These are phyloP conservation scores for Aurelia sp. DNA, from an alignment of 30 jellyfish, hydroid and myxozoan species.

Conservation along the genomic window DNA sequence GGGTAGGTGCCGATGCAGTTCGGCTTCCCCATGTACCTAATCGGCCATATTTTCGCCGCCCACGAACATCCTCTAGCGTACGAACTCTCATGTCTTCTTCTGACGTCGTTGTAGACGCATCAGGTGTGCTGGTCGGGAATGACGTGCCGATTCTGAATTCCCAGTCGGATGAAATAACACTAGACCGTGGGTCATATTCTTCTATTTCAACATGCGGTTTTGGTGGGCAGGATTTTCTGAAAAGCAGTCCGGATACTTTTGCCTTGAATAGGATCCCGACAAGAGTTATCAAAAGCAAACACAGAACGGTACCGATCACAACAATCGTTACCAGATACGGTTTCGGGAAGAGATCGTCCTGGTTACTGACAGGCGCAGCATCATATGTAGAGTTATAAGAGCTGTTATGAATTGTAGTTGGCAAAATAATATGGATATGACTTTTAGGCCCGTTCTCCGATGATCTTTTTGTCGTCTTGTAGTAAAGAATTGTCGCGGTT, in stretches of 20 bases:
- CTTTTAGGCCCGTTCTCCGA: background rate
- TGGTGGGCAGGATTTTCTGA: slow-evolving; percentile 86
- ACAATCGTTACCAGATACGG: slow-evolving; percentile 95
- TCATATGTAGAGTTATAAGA: slow-evolving; percentile 35
- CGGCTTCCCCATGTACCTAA: slow-evolving; percentile 98
- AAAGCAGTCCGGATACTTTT: slow-evolving; percentile 70
- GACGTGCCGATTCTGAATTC: slow-evolving; percentile 90
- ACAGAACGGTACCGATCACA: slow-evolving; percentile 87
- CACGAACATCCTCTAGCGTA: slow-evolving; percentile 88
- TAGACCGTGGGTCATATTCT: slow-evolving; percentile 95
- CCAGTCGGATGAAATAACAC: slow-evolving; percentile 99
- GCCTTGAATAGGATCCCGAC: slow-evolving; percentile 85
- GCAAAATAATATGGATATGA: background rate
- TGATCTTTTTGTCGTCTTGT: background rate
- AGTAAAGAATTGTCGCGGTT: background rate
- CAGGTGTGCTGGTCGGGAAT: slow-evolving; percentile 99
- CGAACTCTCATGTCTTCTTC: slow-evolving; percentile 97
- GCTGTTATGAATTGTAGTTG: slow-evolving; percentile 4
- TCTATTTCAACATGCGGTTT: slow-evolving; percentile 97
- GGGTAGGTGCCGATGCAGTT: slow-evolving; percentile 99
- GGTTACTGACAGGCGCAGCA: slow-evolving; percentile 61
- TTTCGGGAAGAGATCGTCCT: slow-evolving; percentile 87
- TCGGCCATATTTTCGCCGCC: slow-evolving; percentile 78
- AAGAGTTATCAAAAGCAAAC: slow-evolving; percentile 84
- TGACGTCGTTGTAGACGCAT: slow-evolving; percentile 90